Evolutionary conservation across 2,888 invertebrate species (phyloP).

Genomic region (Drosophila subsilvestris): DNA sequence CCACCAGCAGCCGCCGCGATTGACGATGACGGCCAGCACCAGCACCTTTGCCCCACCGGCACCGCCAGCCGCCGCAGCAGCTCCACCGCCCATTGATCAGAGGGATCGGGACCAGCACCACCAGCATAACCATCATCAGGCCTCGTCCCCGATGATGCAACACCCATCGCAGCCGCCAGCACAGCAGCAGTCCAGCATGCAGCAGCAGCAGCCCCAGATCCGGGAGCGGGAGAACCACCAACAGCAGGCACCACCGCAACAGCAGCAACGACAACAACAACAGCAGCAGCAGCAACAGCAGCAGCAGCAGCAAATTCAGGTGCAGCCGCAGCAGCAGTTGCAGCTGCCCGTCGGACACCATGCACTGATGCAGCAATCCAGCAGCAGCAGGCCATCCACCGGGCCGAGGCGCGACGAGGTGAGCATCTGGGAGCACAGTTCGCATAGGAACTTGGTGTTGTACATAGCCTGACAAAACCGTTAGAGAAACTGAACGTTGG

Average conservation of each 20-base stretch:
- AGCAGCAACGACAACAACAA: slow-evolving; percentile 18
- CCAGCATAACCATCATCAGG: slow-evolving; percentile 37
- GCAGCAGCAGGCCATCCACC: slow-evolving; percentile 75
- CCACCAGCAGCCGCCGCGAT: slow-evolving; percentile 60
- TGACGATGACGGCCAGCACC: slow-evolving; percentile 43
- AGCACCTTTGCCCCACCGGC: slow-evolving; percentile 57
- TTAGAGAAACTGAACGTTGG: slow-evolving; percentile 31
- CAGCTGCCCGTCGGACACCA: slow-evolving; percentile 69
- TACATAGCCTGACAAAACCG: slow-evolving; percentile 10
- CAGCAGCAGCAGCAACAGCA: slow-evolving; percentile 40
- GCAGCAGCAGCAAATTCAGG: slow-evolving; percentile 41
- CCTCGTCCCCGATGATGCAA: slow-evolving; percentile 17
- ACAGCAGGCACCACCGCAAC: slow-evolving; percentile 28
- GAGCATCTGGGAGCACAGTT: slow-evolving; percentile 35
- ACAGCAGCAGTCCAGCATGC: slow-evolving; percentile 35
- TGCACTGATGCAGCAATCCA: slow-evolving; percentile 76
- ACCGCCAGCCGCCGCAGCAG: slow-evolving; percentile 21
- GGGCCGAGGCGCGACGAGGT: slow-evolving; percentile 72
- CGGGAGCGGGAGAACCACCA: slow-evolving; percentile 56
- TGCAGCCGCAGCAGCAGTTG: slow-evolving; percentile 48
- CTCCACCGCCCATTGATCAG: slow-evolving; percentile 21
- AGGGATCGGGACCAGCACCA: slow-evolving; percentile 46
- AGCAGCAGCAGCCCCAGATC: slow-evolving; percentile 57
- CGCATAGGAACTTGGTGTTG: slow-evolving; percentile 12
- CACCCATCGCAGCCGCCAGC: slow-evolving; percentile 29